These are phyloP conservation scores for Phaedon cochleariae DNA, from an alignment of 2,888 invertebrate genomes.

Conservation along the genomic window DNA sequence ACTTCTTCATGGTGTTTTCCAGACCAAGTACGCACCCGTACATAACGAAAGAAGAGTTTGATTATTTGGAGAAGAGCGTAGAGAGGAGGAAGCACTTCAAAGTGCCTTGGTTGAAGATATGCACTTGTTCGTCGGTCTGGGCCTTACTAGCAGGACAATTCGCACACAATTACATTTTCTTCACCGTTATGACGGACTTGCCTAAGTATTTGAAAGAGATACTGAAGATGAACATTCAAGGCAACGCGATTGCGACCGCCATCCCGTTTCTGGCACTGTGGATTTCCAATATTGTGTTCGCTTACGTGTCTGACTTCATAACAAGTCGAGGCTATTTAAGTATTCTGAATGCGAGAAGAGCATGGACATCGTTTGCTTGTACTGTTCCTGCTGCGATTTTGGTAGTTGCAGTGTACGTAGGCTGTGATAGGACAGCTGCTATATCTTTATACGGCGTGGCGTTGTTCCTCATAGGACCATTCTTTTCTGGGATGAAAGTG, in stretches of 20 bases:
- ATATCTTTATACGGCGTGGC: neutral
- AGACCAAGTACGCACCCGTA: conserved; percentile 68
- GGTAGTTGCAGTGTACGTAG: conserved; percentile 16
- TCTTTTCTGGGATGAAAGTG: conserved; percentile 32
- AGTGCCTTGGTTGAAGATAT: conserved; percentile 29
- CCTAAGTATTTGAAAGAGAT: conserved; percentile 73
- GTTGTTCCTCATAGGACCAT: conserved; percentile 22
- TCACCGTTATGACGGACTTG: conserved; percentile 71
- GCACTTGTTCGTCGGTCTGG: conserved; percentile 26
- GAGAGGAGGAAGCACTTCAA: conserved; percentile 11
- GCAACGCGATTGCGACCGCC: conserved; percentile 68
- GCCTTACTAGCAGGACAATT: conserved; percentile 71
- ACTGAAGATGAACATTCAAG: conserved; percentile 68
- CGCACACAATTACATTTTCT: conserved; percentile 72
- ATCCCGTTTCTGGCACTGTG: conserved; percentile 72
- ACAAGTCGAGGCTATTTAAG: conserved; percentile 66
- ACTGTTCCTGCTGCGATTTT: conserved; percentile 15
- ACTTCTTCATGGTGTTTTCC: conserved; percentile 61
- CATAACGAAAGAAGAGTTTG: conserved; percentile 36
- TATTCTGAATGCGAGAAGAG: conserved; percentile 66
- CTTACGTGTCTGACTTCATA: conserved; percentile 71
- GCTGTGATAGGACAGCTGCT: conserved; percentile 21
- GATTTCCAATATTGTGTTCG: conserved; percentile 68
- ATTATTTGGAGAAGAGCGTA: conserved; percentile 24
- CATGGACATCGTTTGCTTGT: conserved; percentile 19